Conservation (phyloP, 2,888 invertebrate species). For the Theodoxus fluviatilis region DNA sequence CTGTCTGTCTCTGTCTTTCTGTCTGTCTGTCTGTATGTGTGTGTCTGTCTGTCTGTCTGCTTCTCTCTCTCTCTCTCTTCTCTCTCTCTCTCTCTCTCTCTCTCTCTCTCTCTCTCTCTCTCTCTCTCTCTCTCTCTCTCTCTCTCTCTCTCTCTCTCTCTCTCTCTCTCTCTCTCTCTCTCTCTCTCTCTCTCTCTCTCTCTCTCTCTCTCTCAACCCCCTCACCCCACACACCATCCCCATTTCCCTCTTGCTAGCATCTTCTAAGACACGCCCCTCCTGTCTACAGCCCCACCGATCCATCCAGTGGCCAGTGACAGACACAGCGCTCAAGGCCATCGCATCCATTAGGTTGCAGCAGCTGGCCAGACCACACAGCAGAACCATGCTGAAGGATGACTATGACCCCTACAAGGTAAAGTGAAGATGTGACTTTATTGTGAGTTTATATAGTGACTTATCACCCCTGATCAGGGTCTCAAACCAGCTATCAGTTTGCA, state of each 20-base stretch:
- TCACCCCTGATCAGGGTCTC: too few relatives aligned
- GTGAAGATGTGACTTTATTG: too few relatives aligned
- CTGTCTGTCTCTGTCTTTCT: neutral
- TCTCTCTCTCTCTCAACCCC: neutral
- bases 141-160: neutral
- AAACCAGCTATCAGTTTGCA: too few relatives aligned
- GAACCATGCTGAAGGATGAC: conserved; percentile 58
- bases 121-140: neutral
- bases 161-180: neutral
- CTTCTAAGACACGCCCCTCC: neutral
- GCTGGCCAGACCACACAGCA: conserved; percentile 53
- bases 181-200: neutral
- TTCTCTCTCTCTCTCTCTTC: neutral
- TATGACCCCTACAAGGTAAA: conserved; percentile 61
- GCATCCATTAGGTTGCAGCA: conserved; percentile 56
- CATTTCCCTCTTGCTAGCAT: neutral
- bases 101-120: neutral
- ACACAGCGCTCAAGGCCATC: conserved; percentile 49
- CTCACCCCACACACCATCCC: neutral
- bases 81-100: neutral
- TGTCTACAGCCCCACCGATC: conserved; percentile 41
- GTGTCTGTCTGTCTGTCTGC: too few relatives aligned
- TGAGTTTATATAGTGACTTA: too few relatives aligned
- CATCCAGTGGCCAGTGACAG: conserved; percentile 50
- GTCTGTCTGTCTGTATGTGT: neutral